These are phyloP conservation scores for Mormyrus proboscirostris DNA, from an alignment of 2,797 vertebrate genomes.

Conservation along the genomic window DNA sequence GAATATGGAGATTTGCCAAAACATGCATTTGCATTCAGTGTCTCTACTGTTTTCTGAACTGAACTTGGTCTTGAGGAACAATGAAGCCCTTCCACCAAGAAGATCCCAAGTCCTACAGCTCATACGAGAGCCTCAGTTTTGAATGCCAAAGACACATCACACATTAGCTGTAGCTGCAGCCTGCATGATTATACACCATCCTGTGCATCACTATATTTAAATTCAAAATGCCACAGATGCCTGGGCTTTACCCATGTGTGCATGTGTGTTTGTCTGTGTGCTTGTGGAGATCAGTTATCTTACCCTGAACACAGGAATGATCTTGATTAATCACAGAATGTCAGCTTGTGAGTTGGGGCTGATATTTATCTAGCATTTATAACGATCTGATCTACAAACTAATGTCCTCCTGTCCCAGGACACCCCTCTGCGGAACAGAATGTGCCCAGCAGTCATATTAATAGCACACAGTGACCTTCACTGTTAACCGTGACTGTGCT, in stretches of 20 bases:
- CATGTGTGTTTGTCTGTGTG: background rate
- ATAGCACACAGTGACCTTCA: slow-evolving; percentile 10
- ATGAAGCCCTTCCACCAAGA: background rate
- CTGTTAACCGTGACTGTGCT: background rate
- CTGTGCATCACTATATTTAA: background rate
- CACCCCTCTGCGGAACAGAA: background rate
- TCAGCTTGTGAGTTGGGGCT: background rate
- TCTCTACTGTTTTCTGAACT: background rate
- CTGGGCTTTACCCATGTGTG: background rate
- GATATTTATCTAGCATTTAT: background rate
- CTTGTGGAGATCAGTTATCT: background rate
- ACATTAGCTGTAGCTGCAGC: background rate
- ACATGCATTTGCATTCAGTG: background rate
- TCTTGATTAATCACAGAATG: background rate
- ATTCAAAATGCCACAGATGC: background rate
- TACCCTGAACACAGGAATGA: background rate
- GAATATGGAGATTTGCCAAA: background rate
- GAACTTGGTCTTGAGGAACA: background rate
- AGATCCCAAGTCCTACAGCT: background rate
- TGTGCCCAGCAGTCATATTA: slow-evolving; percentile 9
- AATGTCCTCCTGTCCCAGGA: background rate
- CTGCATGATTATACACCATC: background rate
- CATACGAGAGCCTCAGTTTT: background rate
- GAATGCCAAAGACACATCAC: background rate
- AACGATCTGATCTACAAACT: background rate